Conservation (phyloP, 2,113 vertebrate species). For the Neofelis nebulosa region DNA sequence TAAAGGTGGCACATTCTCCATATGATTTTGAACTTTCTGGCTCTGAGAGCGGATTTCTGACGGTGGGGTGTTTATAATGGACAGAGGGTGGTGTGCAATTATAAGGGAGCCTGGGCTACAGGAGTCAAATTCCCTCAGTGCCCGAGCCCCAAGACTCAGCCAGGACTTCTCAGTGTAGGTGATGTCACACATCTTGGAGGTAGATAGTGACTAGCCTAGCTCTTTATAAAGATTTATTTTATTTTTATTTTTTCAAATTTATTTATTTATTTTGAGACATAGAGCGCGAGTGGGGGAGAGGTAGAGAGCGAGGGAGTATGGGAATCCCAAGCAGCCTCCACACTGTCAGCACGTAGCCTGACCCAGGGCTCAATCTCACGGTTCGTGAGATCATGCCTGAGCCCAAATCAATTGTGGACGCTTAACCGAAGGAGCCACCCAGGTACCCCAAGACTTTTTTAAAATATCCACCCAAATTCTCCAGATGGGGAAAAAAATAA, state of each 20-base stretch:
- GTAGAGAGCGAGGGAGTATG: too few species aligned
- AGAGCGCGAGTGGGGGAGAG: too few species aligned
- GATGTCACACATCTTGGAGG: neutral
- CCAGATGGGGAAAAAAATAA: neutral
- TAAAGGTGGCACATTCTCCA: neutral
- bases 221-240: neutral
- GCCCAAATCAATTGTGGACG: too few species aligned
- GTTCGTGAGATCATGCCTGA: too few species aligned
- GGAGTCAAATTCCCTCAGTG: neutral
- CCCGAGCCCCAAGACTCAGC: neutral
- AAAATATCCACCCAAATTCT: neutral
- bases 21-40: neutral
- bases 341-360: too few species aligned
- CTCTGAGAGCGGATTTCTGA: neutral
- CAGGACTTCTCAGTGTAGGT: neutral
- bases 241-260: too few species aligned
- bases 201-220: neutral
- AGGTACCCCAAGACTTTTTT: neutral
- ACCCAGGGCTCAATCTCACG: too few species aligned
- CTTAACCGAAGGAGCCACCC: too few species aligned
- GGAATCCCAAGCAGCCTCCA: too few species aligned
- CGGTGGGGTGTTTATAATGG: neutral
- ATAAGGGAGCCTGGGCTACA: neutral
- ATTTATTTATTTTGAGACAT: too few species aligned
- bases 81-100: neutral